Evolutionary conservation across 2,888 invertebrate genomes (phyloP).

Genomic region (Aphodius sticticus): DNA sequence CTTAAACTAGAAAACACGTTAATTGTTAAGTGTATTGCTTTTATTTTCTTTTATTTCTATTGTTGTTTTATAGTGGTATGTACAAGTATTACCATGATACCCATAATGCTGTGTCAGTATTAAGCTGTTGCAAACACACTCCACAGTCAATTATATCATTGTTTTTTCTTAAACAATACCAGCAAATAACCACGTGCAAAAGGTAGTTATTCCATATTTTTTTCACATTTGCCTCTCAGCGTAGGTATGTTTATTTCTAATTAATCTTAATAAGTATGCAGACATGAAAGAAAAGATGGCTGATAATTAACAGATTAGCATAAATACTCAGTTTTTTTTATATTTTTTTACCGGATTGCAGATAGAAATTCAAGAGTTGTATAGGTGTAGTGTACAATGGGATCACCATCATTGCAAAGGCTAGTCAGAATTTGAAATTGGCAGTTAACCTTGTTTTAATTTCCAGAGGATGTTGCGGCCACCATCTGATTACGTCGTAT

Average conservation of each 20-base stretch:
- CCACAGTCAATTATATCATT: neutral
- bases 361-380: neutral
- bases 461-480: slow-evolving; percentile 38
- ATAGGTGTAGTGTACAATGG: neutral
- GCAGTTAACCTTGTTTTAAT: slow-evolving; percentile 24
- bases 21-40: too few relatives aligned
- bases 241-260: neutral
- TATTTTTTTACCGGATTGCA: neutral
- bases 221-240: neutral
- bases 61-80: neutral
- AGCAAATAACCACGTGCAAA: too few relatives aligned
- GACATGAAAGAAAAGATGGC: neutral
- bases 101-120: neutral
- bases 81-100: neutral
- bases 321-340: too few relatives aligned
- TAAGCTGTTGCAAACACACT: neutral
- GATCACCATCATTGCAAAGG: neutral
- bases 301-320: neutral
- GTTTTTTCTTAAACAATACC: neutral
- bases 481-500: slow-evolving; percentile 37
- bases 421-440: slow-evolving; percentile 4
- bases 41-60: too few relatives aligned
- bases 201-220: neutral
- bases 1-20: too few relatives aligned
- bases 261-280: neutral